phyloP scores from a whole-genome alignment of 2,797 vertebrate genomes.

The Dromococcyx pavoninus region DNA sequence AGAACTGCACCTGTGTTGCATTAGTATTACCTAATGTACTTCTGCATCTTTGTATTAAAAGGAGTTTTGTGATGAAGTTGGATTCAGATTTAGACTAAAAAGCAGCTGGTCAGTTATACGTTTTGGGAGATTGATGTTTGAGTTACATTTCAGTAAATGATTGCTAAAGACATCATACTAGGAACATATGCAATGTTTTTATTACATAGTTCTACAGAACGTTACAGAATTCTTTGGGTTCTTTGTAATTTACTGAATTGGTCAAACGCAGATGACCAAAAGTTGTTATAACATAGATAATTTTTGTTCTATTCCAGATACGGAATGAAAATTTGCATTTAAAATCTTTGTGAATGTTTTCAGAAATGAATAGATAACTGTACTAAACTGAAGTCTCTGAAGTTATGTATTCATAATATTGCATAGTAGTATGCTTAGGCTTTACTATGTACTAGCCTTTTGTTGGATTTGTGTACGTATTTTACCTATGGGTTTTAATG shows the following conservation, averaged over 20 bases:
- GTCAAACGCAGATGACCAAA: slow-evolving; percentile 79
- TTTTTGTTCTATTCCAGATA: slow-evolving; percentile 82
- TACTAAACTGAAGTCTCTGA: slow-evolving; percentile 80
- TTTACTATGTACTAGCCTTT: slow-evolving; percentile 90
- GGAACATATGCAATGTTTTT: slow-evolving; percentile 85
- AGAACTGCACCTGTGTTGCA: slow-evolving; percentile 79
- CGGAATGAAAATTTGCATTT: slow-evolving; percentile 84
- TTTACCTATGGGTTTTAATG: slow-evolving; percentile 96
- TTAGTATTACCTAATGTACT: slow-evolving; percentile 84
- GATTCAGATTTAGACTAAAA: slow-evolving; percentile 76
- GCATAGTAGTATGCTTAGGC: slow-evolving; percentile 87
- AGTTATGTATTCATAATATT: slow-evolving; percentile 85
- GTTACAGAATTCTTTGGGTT: slow-evolving; percentile 80
- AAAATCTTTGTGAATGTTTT: slow-evolving; percentile 84
- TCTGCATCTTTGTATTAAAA: slow-evolving; percentile 82
- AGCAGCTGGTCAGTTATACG: slow-evolving; percentile 74
- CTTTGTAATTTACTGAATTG: slow-evolving; percentile 84
- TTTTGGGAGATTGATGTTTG: slow-evolving; percentile 82
- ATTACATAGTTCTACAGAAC: slow-evolving; percentile 80
- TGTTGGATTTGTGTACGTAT: slow-evolving; percentile 96
- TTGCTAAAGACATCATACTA: slow-evolving; percentile 83
- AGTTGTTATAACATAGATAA: slow-evolving; percentile 80
- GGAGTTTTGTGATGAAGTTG: slow-evolving; percentile 79
- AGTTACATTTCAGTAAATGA: slow-evolving; percentile 86
- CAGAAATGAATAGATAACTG: slow-evolving; percentile 83